Evolutionary conservation across 2,113 vertebrate species (phyloP).

Genomic region (Butorides virescens): DNA sequence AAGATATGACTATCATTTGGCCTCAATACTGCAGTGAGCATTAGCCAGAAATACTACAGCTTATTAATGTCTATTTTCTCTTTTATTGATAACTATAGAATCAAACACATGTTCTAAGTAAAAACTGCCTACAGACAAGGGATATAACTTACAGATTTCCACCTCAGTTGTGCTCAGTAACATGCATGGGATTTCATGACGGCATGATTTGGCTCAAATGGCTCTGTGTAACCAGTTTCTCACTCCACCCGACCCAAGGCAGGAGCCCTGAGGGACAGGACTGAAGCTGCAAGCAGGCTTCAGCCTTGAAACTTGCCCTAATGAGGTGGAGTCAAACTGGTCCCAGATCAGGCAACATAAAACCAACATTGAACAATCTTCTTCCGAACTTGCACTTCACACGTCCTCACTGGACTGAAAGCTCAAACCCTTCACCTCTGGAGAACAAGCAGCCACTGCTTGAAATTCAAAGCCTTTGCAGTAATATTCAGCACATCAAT

Average conservation of each 20-base stretch:
- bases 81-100: neutral
- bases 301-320: neutral
- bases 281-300: neutral
- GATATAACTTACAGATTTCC: neutral
- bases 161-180: neutral
- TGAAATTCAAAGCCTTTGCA: neutral
- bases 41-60: neutral
- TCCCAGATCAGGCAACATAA: neutral
- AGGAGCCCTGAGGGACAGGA: neutral
- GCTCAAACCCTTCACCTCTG: neutral
- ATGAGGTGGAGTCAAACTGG: neutral
- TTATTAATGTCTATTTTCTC: neutral
- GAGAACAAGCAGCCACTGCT: neutral
- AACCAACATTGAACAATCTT: neutral
- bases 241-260: neutral
- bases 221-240: neutral
- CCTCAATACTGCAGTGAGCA: neutral
- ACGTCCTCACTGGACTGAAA: neutral
- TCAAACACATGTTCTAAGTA: neutral
- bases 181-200: neutral
- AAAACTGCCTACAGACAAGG: neutral
- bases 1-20: constrained; percentile 5
- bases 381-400: neutral
- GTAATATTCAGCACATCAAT: neutral
- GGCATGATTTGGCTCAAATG: neutral